Percentiles rank a stretch among this genome's conserved stretches.
Evolutionary conservation across 2,797 vertebrate species (phyloP).

Genomic region (Neopelma chrysocephalum): DNA sequence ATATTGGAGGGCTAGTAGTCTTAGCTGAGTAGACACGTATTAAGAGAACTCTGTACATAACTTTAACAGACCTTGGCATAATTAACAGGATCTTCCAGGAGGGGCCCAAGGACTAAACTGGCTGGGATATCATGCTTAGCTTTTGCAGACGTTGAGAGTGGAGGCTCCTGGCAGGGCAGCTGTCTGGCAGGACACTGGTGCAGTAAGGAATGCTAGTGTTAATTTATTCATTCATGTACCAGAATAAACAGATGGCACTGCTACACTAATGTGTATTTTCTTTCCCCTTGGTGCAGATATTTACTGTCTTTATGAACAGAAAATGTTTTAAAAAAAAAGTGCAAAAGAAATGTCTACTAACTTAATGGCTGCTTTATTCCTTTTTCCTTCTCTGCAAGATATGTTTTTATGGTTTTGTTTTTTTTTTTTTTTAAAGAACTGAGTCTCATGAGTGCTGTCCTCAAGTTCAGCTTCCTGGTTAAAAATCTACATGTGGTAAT

Average conservation of each 20-base stretch:
- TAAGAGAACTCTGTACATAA: not conserved
- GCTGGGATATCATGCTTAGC: not conserved
- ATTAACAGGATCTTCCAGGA: conserved; percentile 29
- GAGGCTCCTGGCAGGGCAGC: conserved; percentile 1
- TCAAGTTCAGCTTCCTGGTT: conserved; percentile 58
- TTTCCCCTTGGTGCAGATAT: not conserved
- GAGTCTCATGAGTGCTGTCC: conserved; percentile 29
- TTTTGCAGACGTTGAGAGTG: not conserved
- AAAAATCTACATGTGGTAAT: conserved; percentile 64
- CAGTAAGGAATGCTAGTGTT: not conserved
- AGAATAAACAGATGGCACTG: not conserved
- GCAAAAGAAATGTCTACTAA: not conserved
- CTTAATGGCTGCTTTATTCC: not conserved
- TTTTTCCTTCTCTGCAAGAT: not conserved
- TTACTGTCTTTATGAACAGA: not conserved
- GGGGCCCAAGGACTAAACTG: not conserved
- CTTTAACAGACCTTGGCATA: conserved; percentile 52
- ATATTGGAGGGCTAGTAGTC: not conserved
- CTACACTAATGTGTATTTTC: not conserved
- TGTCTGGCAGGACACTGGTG: not conserved
- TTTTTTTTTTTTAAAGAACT: not conserved
- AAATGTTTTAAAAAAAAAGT: not conserved
- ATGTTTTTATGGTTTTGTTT: not conserved
- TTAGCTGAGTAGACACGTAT: not conserved
- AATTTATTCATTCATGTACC: not conserved